These are phyloP conservation scores for Sepioteuthis lessoniana DNA, from an alignment of 2,888 invertebrate species.

Conservation along the genomic window DNA sequence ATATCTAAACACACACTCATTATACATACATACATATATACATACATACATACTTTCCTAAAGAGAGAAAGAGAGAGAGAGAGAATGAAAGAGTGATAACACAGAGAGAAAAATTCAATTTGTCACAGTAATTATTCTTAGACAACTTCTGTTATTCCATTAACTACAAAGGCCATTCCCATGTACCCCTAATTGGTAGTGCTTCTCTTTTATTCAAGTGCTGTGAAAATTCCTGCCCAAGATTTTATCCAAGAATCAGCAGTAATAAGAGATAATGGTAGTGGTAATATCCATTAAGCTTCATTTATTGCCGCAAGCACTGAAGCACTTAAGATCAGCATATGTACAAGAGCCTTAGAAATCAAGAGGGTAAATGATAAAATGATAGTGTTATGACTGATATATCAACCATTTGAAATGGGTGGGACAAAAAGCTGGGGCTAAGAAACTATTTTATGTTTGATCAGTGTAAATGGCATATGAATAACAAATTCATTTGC, in stretches of 20 bases:
- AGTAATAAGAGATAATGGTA: not conserved
- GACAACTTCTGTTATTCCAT: not conserved
- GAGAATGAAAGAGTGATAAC: too few relatives aligned
- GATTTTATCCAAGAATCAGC: not conserved
- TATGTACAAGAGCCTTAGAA: not conserved
- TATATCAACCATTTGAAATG: not conserved
- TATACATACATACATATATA: too few relatives aligned
- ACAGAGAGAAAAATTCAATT: not conserved
- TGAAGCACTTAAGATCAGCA: not conserved
- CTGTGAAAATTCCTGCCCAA: not conserved
- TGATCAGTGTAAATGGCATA: not conserved
- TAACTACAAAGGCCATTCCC: not conserved
- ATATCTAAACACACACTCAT: too few relatives aligned
- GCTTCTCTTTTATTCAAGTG: not conserved
- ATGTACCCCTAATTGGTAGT: not conserved
- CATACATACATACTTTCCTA: not conserved
- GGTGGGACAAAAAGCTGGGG: not conserved
- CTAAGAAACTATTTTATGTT: not conserved
- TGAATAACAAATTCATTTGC: not conserved
- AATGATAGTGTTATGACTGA: not conserved
- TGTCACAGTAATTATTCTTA: not conserved
- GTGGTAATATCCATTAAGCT: not conserved
- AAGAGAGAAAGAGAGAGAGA: not conserved
- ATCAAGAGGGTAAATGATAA: not conserved
- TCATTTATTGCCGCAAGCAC: not conserved